phyloP scores from a whole-genome alignment of 2,113 vertebrate genomes.

The Pagrus major region DNA sequence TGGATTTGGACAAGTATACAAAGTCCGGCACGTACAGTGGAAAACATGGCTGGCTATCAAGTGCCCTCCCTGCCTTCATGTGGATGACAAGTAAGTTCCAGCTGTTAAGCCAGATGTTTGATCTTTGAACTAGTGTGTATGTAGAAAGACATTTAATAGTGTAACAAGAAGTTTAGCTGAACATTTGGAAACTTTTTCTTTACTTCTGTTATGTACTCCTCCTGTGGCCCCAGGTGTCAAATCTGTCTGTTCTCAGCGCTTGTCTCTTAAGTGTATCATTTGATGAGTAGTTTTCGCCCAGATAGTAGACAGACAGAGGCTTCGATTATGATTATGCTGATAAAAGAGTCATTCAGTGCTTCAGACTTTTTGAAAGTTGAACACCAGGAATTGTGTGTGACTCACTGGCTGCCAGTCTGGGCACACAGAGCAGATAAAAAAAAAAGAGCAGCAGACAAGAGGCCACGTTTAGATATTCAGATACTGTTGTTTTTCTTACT shows the following conservation, averaged over 20 bases:
- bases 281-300: background rate
- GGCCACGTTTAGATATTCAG: background rate
- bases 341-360: slow-evolving; percentile 3
- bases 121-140: background rate
- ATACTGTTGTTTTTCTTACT: background rate
- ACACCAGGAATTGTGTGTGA: slow-evolving; percentile 22
- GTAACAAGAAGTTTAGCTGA: background rate
- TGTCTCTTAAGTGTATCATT: background rate
- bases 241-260: background rate
- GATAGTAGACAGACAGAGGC: background rate
- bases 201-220: background rate
- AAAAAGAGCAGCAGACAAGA: background rate
- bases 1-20: slow-evolving; percentile 98
- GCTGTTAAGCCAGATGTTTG: slow-evolving; percentile 11
- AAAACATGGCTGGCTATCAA: slow-evolving; percentile 98
- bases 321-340: background rate
- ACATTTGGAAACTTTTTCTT: background rate
- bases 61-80: slow-evolving; percentile 94
- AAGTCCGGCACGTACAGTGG: slow-evolving; percentile 96
- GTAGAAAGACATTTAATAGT: background rate
- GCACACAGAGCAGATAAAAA: slow-evolving; percentile 6
- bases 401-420: slow-evolving; percentile 41
- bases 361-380: slow-evolving; percentile 23
- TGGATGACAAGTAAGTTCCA: slow-evolving; percentile 94
- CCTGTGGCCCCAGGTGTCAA: background rate